phyloP scores from a whole-genome alignment of 2,113 vertebrate genomes.

The Melospiza georgiana region DNA sequence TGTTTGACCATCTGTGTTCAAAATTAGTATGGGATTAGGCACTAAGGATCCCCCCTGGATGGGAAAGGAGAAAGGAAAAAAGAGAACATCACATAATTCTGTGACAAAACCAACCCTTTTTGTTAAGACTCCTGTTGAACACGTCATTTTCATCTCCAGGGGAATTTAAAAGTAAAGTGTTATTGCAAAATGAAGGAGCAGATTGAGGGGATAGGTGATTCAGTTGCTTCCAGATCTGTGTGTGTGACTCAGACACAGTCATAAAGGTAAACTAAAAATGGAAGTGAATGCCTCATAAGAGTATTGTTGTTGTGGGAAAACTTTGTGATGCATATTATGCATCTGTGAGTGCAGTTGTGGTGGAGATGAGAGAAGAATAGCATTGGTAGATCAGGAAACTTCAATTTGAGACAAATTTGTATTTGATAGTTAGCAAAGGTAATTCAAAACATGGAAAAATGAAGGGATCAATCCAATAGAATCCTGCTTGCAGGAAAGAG shows the following conservation, averaged over 20 bases:
- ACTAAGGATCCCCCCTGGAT: not conserved
- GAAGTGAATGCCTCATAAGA: not conserved
- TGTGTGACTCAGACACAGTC: not conserved
- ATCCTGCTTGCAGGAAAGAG: not conserved
- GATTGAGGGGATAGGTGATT: not conserved
- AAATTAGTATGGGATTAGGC: not conserved
- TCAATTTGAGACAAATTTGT: not conserved
- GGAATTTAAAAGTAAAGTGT: not conserved
- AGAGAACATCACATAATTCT: not conserved
- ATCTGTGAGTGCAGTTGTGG: not conserved
- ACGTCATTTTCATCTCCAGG: not conserved
- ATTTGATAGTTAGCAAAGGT: not conserved
- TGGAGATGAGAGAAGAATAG: not conserved
- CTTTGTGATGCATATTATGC: not conserved
- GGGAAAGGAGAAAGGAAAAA: not conserved
- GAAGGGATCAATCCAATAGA: not conserved
- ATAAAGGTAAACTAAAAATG: not conserved
- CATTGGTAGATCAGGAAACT: not conserved
- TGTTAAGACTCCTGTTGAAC: not conserved
- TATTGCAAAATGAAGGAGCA: not conserved
- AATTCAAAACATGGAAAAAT: not conserved
- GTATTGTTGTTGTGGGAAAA: not conserved
- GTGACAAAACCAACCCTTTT: not conserved
- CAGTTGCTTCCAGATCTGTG: not conserved
- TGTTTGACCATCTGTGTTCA: not conserved